Percentiles rank a stretch among this genome's conserved stretches.
phyloP scores from a whole-genome alignment of 2,888 invertebrate species.

The Balanococcus diminutus region DNA sequence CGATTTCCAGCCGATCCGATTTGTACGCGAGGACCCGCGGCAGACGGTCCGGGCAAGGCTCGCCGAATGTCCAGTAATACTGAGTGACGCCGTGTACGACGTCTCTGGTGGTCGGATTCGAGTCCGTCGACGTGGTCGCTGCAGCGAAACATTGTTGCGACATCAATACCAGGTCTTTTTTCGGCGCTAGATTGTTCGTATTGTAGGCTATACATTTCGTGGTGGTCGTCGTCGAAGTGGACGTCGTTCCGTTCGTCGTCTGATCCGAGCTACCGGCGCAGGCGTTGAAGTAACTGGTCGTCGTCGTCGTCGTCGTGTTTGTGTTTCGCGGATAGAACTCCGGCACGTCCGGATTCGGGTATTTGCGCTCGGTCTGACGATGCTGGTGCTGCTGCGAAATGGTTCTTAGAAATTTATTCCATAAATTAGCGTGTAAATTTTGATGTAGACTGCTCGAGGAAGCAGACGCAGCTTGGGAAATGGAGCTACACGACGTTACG shows the following conservation, averaged over 20 bases:
- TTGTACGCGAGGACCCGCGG: not conserved
- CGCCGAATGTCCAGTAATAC: slow-evolving; percentile 41
- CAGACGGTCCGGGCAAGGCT: not conserved
- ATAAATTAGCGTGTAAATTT: not conserved
- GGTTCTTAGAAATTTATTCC: slow-evolving; percentile 30
- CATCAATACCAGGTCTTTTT: not conserved
- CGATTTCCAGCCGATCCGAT: not conserved
- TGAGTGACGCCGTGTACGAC: not conserved
- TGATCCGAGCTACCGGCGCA: not conserved
- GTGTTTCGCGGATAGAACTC: slow-evolving; percentile 40
- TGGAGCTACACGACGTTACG: not conserved
- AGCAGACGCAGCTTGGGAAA: not conserved
- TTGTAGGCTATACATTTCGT: not conserved
- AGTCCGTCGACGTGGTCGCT: not conserved
- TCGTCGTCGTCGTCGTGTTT: no score
- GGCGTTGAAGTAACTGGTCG: not conserved
- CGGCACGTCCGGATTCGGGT: slow-evolving; percentile 49
- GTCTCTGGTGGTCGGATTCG: not conserved
- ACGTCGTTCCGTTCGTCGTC: not conserved
- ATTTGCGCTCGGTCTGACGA: slow-evolving; percentile 18
- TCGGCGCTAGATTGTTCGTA: not conserved
- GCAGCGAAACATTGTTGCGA: slow-evolving; percentile 15
- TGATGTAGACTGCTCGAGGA: not conserved
- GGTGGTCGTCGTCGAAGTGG: not conserved
- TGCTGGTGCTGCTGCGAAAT: slow-evolving; percentile 8